phyloP scores from a whole-genome alignment of 2,113 vertebrate genomes.

The Tylochromis polylepis region DNA sequence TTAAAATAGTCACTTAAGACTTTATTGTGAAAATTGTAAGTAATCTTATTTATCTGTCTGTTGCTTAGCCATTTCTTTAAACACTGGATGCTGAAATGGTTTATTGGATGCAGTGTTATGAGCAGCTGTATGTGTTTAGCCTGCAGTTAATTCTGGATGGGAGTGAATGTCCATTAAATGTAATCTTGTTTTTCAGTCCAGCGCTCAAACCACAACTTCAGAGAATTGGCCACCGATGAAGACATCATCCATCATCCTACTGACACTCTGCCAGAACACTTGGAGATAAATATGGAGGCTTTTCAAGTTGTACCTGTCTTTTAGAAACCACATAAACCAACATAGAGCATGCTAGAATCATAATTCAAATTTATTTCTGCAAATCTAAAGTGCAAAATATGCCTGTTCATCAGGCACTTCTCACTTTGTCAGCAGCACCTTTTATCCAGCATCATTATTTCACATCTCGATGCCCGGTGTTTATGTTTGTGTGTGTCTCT shows the following conservation, averaged over 20 bases:
- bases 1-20: not conserved
- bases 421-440: constrained; percentile 35
- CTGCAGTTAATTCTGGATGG: constrained; percentile 64
- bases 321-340: constrained; percentile 52
- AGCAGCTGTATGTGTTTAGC: constrained; percentile 60
- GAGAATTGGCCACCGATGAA: constrained; percentile 68
- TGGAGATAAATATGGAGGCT: constrained; percentile 60
- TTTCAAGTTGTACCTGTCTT: constrained; percentile 67
- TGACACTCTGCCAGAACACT: constrained; percentile 65
- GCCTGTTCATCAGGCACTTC: constrained; percentile 53
- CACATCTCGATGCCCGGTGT: constrained; percentile 15
- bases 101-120: constrained; percentile 30
- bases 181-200: constrained; percentile 71
- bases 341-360: not conserved
- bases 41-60: not conserved
- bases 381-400: constrained; percentile 54
- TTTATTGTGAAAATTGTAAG: not conserved
- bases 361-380: constrained; percentile 51
- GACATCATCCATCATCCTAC: constrained; percentile 71
- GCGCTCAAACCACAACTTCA: constrained; percentile 69
- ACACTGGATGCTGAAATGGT: constrained; percentile 9
- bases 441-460: constrained; percentile 57
- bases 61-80: constrained; percentile 14
- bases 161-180: constrained; percentile 72
- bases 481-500: not conserved